Evolutionary conservation across 2,888 invertebrate species (phyloP).

Genomic region (Scotopteryx bipunctaria): DNA sequence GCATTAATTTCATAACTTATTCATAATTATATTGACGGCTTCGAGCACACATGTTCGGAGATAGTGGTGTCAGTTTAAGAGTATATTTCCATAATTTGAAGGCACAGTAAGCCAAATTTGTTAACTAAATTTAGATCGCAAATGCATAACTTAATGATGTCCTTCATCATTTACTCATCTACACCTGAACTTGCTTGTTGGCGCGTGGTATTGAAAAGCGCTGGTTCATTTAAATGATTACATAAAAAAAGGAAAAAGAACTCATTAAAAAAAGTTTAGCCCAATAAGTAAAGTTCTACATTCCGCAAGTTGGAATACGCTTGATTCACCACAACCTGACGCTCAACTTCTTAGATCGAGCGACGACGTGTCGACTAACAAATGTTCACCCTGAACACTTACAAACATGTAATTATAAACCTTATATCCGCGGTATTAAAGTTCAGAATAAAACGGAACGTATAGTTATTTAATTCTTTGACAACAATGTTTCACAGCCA

Average conservation of each 20-base stretch:
- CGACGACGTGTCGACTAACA: conserved; percentile 64
- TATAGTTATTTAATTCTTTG: conserved; percentile 70
- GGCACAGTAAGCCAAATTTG: too few species aligned
- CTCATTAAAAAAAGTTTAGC: conserved; percentile 49
- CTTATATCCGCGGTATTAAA: conserved; percentile 46
- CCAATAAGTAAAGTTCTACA: conserved; percentile 47
- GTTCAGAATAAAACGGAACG: conserved; percentile 32
- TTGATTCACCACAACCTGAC: conserved; percentile 63
- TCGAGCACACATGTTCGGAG: too few species aligned
- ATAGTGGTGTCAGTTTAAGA: too few species aligned
- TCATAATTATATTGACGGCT: too few species aligned
- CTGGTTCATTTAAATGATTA: conserved; percentile 1
- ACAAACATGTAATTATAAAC: conserved; percentile 52
- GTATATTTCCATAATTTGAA: too few species aligned
- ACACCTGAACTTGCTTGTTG: too few species aligned
- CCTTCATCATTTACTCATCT: too few species aligned
- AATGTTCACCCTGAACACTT: conserved; percentile 50
- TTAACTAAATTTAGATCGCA: too few species aligned
- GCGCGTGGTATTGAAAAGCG: neutral
- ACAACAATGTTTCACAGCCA: conserved; percentile 79
- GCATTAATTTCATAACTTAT: neutral
- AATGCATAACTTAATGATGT: too few species aligned
- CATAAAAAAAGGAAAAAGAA: conserved; percentile 28
- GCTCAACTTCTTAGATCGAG: conserved; percentile 60
- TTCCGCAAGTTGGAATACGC: conserved; percentile 56